phyloP scores from a whole-genome alignment of 2,797 vertebrate species.

The Tokudaia muenninki region DNA sequence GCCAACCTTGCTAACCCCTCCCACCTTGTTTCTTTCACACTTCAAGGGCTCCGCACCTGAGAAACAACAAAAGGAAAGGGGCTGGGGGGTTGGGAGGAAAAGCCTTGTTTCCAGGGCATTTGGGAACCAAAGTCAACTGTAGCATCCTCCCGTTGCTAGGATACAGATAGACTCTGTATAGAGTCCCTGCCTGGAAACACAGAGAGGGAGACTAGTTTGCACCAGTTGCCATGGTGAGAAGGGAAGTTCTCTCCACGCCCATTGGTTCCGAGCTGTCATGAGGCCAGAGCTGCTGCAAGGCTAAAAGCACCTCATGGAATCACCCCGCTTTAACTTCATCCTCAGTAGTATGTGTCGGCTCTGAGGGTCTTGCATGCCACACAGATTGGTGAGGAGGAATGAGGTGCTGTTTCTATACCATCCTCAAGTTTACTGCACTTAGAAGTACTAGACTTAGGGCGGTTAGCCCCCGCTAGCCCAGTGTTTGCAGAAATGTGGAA shows the following conservation, averaged over 20 bases:
- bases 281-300: slow-evolving; percentile 35
- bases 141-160: slow-evolving; percentile 77
- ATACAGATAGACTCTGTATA: slow-evolving; percentile 58
- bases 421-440: slow-evolving; percentile 49
- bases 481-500: slow-evolving; percentile 50
- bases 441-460: slow-evolving; percentile 39
- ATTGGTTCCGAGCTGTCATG: slow-evolving; percentile 63
- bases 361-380: neutral
- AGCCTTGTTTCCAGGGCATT: neutral
- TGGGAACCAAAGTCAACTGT: neutral
- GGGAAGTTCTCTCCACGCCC: slow-evolving; percentile 30
- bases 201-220: slow-evolving; percentile 64
- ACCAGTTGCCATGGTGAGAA: slow-evolving; percentile 74
- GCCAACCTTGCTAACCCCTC: neutral
- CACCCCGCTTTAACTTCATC: slow-evolving; percentile 20
- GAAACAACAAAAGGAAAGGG: neutral
- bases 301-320: slow-evolving; percentile 61
- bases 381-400: neutral
- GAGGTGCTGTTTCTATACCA: neutral
- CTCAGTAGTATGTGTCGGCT: neutral
- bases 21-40: neutral
- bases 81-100: neutral
- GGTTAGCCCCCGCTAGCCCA: neutral
- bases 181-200: slow-evolving; percentile 57
- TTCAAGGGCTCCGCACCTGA: slow-evolving; percentile 17